Conservation (phyloP, 2,888 invertebrate genomes). For the Phortica magna region DNA sequence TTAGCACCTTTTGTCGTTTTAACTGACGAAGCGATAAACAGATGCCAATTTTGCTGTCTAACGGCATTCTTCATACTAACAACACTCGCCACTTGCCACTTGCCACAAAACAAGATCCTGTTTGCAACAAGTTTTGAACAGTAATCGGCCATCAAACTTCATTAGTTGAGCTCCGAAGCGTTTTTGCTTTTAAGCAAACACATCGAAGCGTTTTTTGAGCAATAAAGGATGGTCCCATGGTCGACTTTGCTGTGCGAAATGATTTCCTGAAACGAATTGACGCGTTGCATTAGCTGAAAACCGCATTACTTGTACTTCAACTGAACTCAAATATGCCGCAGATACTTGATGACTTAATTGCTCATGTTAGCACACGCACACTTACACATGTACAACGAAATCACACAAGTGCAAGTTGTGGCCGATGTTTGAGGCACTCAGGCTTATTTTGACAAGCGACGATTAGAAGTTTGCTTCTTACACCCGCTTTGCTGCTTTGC, state of each 20-base stretch:
- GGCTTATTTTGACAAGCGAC: conserved; percentile 23
- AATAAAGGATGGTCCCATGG: not conserved
- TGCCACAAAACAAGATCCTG: conserved; percentile 24
- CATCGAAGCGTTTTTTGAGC: conserved; percentile 16
- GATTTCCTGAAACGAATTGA: conserved; percentile 15
- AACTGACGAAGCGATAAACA: not conserved
- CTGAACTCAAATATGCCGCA: conserved; percentile 29
- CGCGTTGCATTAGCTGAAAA: not conserved
- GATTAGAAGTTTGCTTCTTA: conserved; percentile 10
- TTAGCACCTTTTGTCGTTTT: conserved; percentile 8
- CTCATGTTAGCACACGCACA: conserved; percentile 58
- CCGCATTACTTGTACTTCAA: conserved; percentile 26
- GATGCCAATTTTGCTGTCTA: not conserved
- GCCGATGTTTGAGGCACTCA: not conserved
- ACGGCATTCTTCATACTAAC: conserved; percentile 12
- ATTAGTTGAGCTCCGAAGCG: conserved; percentile 8
- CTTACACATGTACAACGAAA: conserved; percentile 41
- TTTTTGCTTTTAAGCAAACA: conserved; percentile 13
- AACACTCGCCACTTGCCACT: not conserved
- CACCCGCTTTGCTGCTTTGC: not conserved
- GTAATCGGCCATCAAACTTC: conserved; percentile 18
- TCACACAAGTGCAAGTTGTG: conserved; percentile 39
- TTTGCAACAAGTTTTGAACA: conserved; percentile 17
- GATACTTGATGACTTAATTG: conserved; percentile 68
- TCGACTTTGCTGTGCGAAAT: not conserved